Base-by-base conservation (phyloP, 2,888 invertebrate species). In the Cheilosia grossa region DNA sequence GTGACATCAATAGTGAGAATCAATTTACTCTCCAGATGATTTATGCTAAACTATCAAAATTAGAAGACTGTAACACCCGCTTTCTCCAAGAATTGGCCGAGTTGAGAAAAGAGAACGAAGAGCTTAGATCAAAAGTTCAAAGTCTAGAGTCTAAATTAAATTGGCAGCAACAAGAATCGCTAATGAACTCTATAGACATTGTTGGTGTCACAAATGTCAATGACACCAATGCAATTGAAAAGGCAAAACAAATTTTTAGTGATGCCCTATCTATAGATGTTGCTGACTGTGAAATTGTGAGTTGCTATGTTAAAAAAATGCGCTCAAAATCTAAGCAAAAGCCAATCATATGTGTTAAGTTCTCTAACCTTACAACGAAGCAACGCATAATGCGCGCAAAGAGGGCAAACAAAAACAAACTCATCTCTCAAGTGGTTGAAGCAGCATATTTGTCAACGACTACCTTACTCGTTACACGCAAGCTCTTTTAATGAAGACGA, bases 101-200 rank as follows among this genome's bases (percentile, higher is more conserved):
- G 15, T 40, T 40, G 13, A 40, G 53, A 56, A 19, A 54, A 30
- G 69, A 69, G 40, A 69, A 69, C 24, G 30, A 17, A 17, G 61
- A 61, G 61, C 44, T 66, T 9, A 24, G 21, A n/a, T 6, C 1
- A 21, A 64, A 15, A n/a, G 37, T 64, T 2, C 17, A 64, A 4
- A 2, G 5, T 13, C 19, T 53, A 37, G 66, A 66, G 66, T 37
- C 37, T 9, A 63, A 33, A 33, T 63, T 10, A 63, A 63, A 30
- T 30, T 30, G 27, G 27, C 27, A 30, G 7, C 27, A 30, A 30
- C 27, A 30, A 66, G 30, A 21, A 53, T n/a, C 66, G 27, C 37
- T 21, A 53, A 6, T n/a, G 24, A 53, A 66, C 9, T 53, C 15
- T 9, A 66, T 66, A n/a, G 66, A 66, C 10, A 56, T 54, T 47